phyloP scores from a whole-genome alignment of 2,888 invertebrate species.

The Conops quadrifasciatus region DNA sequence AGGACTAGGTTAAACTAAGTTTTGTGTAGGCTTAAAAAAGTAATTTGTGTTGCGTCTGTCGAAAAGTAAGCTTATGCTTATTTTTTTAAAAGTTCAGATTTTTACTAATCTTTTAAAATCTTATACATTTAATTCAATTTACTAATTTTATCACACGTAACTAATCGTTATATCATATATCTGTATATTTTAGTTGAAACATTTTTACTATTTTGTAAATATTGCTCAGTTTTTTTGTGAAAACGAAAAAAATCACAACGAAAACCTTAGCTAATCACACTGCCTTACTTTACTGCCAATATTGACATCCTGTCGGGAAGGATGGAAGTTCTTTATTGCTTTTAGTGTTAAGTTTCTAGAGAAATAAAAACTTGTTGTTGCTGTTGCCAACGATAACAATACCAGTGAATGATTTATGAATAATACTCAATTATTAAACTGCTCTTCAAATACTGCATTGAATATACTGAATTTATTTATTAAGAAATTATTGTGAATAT shows the following conservation, averaged over 20 bases:
- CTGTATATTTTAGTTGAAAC: neutral
- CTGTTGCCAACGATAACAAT: conserved; percentile 44
- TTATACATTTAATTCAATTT: neutral
- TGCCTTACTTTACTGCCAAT: conserved; percentile 50
- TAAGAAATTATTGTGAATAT: too few relatives aligned
- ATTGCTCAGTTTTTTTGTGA: conserved; percentile 28
- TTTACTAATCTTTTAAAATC: neutral
- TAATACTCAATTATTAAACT: conserved; percentile 54
- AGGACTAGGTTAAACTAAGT: neutral
- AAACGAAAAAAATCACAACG: conserved; percentile 49
- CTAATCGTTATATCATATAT: neutral
- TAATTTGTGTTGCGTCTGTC: neutral
- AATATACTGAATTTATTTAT: too few relatives aligned
- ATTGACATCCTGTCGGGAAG: neutral
- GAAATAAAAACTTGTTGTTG: conserved; percentile 22
- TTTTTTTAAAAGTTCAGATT: neutral
- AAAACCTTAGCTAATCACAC: conserved; percentile 62
- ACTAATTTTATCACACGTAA: neutral
- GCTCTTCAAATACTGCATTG: neutral
- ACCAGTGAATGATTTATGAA: conserved; percentile 59
- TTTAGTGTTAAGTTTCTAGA: conserved; percentile 12
- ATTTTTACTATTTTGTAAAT: conserved; percentile 36
- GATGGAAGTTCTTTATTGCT: conserved; percentile 13
- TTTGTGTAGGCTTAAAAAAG: neutral
- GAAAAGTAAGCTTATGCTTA: neutral